phyloP scores from a whole-genome alignment of 2,888 invertebrate species.

The Tortrix viridana region DNA sequence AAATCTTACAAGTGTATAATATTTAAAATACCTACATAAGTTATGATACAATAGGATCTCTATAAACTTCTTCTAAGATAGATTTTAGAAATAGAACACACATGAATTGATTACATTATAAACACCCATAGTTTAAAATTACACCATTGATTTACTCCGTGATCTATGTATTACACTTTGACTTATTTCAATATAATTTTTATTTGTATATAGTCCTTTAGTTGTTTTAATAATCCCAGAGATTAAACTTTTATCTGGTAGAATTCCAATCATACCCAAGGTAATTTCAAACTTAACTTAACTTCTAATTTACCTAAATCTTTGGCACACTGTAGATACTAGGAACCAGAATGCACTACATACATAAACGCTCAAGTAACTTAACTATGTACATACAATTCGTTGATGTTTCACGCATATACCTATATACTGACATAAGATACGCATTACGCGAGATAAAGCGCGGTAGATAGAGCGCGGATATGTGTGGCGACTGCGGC shows the following conservation, averaged over 20 bases:
- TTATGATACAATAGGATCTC: constrained; percentile 35
- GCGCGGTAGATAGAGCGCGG: constrained; percentile 41
- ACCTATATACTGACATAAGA: constrained; percentile 50
- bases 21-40: constrained; percentile 39
- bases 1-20: constrained; percentile 48
- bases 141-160: constrained; percentile 22
- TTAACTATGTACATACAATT: constrained; percentile 33
- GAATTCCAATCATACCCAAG: too few relatives aligned
- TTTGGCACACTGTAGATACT: background rate
- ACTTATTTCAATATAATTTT: too few relatives aligned
- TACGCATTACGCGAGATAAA: constrained; percentile 48
- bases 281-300: background rate
- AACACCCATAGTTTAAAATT: constrained; percentile 30
- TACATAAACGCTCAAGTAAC: constrained; percentile 16
- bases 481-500: constrained; percentile 53
- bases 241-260: too few relatives aligned
- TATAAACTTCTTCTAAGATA: constrained; percentile 32
- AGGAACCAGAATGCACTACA: constrained; percentile 7
- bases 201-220: too few relatives aligned
- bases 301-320: too few relatives aligned
- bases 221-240: too few relatives aligned
- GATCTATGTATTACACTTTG: constrained; percentile 5
- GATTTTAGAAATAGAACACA: constrained; percentile 30
- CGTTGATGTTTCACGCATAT: constrained; percentile 42
- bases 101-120: constrained; percentile 31